Evolutionary conservation across 2,797 vertebrate genomes (phyloP).

Genomic region (Muscicapa comitata): DNA sequence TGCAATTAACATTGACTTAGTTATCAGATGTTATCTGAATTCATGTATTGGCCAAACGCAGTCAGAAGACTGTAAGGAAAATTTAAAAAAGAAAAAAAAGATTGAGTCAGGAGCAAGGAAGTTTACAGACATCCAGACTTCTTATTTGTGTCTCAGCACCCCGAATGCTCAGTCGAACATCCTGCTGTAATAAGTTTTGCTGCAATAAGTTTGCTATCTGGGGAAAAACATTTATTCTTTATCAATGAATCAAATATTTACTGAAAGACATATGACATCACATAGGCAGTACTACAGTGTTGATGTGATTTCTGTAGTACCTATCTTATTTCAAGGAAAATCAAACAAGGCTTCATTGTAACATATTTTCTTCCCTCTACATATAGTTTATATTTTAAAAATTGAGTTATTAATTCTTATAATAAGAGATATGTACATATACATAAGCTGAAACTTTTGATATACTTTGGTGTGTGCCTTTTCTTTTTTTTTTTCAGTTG

Average conservation of each 20-base stretch:
- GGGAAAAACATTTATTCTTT: neutral
- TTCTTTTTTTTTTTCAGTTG: neutral
- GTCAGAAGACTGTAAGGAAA: neutral
- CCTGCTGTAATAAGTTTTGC: neutral
- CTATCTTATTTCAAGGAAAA: neutral
- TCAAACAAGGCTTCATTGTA: neutral
- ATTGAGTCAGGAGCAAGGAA: fast-evolving
- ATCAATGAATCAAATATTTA: neutral
- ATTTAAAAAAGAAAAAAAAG: neutral
- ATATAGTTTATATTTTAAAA: neutral
- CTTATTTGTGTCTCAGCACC: neutral
- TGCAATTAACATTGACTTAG: neutral
- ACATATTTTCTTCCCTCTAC: neutral
- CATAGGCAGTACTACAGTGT: neutral
- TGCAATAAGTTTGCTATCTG: neutral
- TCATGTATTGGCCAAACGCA: neutral
- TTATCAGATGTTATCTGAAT: neutral
- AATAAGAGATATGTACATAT: neutral
- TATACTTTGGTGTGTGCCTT: neutral
- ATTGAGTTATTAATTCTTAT: neutral
- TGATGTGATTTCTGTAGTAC: neutral
- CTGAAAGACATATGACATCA: neutral
- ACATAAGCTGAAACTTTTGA: neutral
- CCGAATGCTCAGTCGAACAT: neutral
- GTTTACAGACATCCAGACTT: neutral